Evolutionary conservation across 2,797 vertebrate species (phyloP), one percentile per base, ranked within the genome.

Genomic region (Enteromius fasciolatus): DNA sequence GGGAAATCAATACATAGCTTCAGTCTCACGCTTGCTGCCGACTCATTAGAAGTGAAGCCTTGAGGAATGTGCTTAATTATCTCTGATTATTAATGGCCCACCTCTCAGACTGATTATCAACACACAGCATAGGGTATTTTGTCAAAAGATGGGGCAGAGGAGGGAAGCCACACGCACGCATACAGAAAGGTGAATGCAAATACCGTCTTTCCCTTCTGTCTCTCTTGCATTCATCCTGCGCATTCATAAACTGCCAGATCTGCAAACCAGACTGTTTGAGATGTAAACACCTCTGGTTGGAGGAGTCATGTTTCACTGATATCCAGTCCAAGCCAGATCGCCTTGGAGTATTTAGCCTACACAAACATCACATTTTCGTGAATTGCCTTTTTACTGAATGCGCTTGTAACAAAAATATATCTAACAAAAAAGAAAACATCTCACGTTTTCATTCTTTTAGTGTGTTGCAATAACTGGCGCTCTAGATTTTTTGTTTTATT

Each of bases 51-150:
- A 86, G 73, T 68, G 85, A 85, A 69, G 86, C 84, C 83, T 87
- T 85, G 86, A 90, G 87, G 84, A 88, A 87, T 81, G 86, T 81
- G 78, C 83, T 86, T 87, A 87, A 90, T 90, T 87, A 88, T 87
- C 86, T 86, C 84, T 80, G 79, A 88, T 88, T 88, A 88, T 87
- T 85, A 89, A 89, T 83, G 83, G 76, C 78, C 75, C 69, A 70
- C 54, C 75, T 86, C 64, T 81, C 50, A 63, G 80, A 74, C 83
- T 44, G 76, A 80, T 80, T 81, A 79, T 82, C 85, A 81, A 76
- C 74, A 81, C 70, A 31, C 77, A 67, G 77, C 64, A 66, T 41
- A 46, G 57, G 85, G 85, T 80, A 83, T 70, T 76, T 77, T 76
- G 44, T 68, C 68, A 69, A 76, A 76, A 81, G 80, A 81, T 12